Conservation (phyloP, 2,888 invertebrate genomes). For the Lycocerus yunnanus region DNA sequence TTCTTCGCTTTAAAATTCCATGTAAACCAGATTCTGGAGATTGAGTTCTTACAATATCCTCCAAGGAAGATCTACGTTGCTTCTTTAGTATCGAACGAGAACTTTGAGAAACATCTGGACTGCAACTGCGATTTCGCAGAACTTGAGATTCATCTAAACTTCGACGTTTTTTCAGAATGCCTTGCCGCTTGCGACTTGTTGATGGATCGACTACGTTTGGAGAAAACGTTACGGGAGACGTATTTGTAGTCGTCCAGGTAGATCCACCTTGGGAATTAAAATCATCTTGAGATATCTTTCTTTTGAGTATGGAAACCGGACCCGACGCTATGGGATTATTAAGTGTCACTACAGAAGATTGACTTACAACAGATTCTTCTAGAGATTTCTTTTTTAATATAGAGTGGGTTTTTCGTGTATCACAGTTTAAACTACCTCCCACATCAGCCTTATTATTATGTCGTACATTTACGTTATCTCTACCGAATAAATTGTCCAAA, state of each 20-base stretch:
- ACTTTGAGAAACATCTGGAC: slow-evolving; percentile 70
- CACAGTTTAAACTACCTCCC: slow-evolving; percentile 19
- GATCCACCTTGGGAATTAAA: slow-evolving; percentile 47
- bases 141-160: slow-evolving; percentile 81
- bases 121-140: slow-evolving; percentile 68
- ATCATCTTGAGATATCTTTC: slow-evolving; percentile 60
- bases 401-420: slow-evolving; percentile 51
- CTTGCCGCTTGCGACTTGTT: slow-evolving; percentile 68
- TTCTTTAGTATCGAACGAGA: slow-evolving; percentile 71
- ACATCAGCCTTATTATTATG: slow-evolving; percentile 19
- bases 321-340: slow-evolving; percentile 37
- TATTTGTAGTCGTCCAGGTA: slow-evolving; percentile 54
- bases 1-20: slow-evolving; percentile 72
- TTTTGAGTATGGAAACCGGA: slow-evolving; percentile 64
- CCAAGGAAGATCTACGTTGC: slow-evolving; percentile 70
- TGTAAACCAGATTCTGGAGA: slow-evolving; percentile 70
- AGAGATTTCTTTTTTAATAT: slow-evolving; percentile 72
- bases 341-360: slow-evolving; percentile 32
- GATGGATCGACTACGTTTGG: slow-evolving; percentile 74
- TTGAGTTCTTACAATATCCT: slow-evolving; percentile 67
- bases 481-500: not conserved
- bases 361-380: slow-evolving; percentile 51
- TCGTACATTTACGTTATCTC: slow-evolving; percentile 6
- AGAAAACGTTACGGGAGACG: slow-evolving; percentile 80
- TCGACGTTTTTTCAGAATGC: slow-evolving; percentile 81